A percentile compares a stretch with the other conserved stretches of the same genome.
Evolutionary conservation across 2,797 vertebrate genomes (phyloP).

Genomic region (Enteromius mattozi): DNA sequence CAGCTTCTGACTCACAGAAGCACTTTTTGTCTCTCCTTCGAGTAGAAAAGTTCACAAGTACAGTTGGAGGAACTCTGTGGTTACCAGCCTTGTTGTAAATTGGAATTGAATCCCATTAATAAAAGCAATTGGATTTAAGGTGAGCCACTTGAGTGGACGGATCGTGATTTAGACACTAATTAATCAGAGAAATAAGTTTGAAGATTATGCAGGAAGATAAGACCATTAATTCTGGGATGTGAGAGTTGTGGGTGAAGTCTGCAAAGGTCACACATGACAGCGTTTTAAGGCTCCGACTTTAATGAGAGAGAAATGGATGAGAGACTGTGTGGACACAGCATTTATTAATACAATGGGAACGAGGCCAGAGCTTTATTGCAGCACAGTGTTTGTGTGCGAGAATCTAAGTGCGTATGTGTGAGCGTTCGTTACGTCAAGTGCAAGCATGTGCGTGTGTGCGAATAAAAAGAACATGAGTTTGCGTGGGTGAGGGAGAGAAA

Average conservation of each 20-base stretch:
- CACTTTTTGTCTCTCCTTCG: background rate
- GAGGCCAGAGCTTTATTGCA: conserved; percentile 46
- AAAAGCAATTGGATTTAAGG: conserved; percentile 55
- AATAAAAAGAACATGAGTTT: conserved; percentile 38
- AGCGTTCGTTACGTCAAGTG: conserved; percentile 6
- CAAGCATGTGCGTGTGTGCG: conserved; percentile 23
- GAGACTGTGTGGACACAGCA: conserved; percentile 49
- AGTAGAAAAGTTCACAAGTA: conserved; percentile 23
- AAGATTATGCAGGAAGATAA: conserved; percentile 57
- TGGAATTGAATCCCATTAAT: conserved; percentile 52
- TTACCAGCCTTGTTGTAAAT: conserved; percentile 41
- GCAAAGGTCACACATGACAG: conserved; percentile 77
- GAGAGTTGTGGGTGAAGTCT: conserved; percentile 57
- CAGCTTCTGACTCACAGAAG: background rate
- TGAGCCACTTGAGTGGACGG: conserved; percentile 48
- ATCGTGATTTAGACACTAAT: conserved; percentile 60
- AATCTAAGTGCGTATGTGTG: conserved; percentile 4
- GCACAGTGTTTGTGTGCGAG: conserved; percentile 17
- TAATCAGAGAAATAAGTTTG: conserved; percentile 58
- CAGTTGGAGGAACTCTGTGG: conserved; percentile 34
- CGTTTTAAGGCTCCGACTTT: conserved; percentile 66
- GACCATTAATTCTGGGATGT: conserved; percentile 55
- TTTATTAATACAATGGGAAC: conserved; percentile 57
- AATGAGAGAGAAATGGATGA: conserved; percentile 67
- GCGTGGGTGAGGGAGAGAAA: conserved; percentile 34